Evolutionary conservation across 1,140 invertebrate genomes (phyloP).

Genomic region (Lutraria rhynchaena): DNA sequence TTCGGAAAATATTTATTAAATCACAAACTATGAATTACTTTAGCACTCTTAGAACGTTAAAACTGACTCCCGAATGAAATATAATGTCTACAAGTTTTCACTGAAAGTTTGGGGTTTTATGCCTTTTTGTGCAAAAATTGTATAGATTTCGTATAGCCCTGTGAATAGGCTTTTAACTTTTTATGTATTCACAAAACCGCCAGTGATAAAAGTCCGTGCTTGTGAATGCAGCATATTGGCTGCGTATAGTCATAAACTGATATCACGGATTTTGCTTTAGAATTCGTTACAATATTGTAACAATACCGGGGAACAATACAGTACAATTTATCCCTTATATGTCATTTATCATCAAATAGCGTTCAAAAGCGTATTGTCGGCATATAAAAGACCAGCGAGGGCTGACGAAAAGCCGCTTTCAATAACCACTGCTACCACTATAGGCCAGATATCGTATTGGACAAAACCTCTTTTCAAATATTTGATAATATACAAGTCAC

Average conservation of each 20-base stretch:
- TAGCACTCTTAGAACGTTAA: not conserved
- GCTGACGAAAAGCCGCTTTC: constrained; percentile 40
- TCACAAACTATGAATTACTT: not conserved
- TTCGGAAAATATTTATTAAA: too few species aligned
- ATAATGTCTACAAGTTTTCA: not conserved
- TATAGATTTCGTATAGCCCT: constrained; percentile 19
- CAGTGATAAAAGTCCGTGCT: constrained; percentile 26
- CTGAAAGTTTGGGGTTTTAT: constrained; percentile 32
- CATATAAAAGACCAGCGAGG: constrained; percentile 17
- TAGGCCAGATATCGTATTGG: constrained; percentile 3
- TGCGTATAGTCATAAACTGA: constrained; percentile 32
- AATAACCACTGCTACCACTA: constrained; percentile 33
- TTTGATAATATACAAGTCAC: constrained; percentile 55
- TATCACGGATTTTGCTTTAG: constrained; percentile 42
- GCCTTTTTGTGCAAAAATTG: constrained; percentile 33
- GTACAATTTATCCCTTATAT: constrained; percentile 48
- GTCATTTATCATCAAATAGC: constrained; percentile 46
- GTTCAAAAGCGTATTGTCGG: constrained; percentile 36
- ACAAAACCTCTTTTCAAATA: constrained; percentile 57
- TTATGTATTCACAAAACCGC: constrained; percentile 35
- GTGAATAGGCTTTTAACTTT: constrained; percentile 29
- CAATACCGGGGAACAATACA: constrained; percentile 48
- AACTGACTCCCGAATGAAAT: not conserved
- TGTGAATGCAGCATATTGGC: constrained; percentile 24
- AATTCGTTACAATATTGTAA: constrained; percentile 52